Percentiles rank a stretch among this genome's conserved stretches.
Conservation (phyloP, 2,888 invertebrate genomes). For the Pterobdella sp. region DNA sequence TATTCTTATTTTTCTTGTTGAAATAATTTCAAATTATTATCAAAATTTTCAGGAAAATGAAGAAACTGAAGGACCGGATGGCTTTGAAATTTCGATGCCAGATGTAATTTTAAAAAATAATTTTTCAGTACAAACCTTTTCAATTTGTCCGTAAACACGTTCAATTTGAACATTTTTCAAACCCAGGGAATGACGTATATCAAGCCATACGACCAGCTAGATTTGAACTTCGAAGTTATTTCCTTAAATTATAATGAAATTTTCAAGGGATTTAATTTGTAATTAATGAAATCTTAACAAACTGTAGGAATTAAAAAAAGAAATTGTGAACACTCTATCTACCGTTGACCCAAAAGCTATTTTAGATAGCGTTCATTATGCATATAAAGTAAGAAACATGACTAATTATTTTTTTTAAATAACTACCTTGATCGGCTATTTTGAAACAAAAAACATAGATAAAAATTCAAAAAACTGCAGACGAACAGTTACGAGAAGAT, state of each 20-base stretch:
- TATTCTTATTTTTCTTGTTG: too few species aligned
- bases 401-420: background rate
- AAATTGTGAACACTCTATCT: conserved; percentile 13
- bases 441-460: background rate
- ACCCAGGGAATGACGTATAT: conserved; percentile 8
- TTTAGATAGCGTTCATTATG: conserved; percentile 23
- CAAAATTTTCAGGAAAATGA: background rate
- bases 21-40: conserved; percentile 4
- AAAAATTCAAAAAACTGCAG: background rate
- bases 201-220: conserved; percentile 25
- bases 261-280: background rate
- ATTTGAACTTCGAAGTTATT: conserved; percentile 4
- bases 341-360: conserved; percentile 25
- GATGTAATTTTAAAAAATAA: background rate
- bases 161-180: background rate
- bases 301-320: conserved; percentile 25
- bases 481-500: conserved; percentile 18
- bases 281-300: background rate
- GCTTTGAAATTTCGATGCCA: conserved; percentile 4
- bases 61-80: conserved; percentile 17
- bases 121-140: background rate
- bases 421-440: background rate
- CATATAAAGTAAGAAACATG: conserved; percentile 8
- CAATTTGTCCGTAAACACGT: background rate
- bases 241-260: background rate